These are phyloP conservation scores for Lanius collurio DNA, from an alignment of 2,113 vertebrate species.

Conservation along the genomic window DNA sequence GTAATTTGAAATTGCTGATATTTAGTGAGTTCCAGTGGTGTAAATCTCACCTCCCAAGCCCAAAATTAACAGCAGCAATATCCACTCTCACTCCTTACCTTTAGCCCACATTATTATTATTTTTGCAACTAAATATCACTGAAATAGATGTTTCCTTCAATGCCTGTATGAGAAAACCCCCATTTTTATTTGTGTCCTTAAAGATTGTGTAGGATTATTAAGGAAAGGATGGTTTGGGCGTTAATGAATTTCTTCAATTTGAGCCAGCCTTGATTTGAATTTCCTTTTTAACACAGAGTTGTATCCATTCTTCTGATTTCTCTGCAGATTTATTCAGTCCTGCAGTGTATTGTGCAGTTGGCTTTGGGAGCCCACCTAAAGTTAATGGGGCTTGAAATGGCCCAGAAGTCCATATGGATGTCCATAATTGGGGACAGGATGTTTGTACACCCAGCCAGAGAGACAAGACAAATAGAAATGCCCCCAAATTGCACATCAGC, in stretches of 20 bases:
- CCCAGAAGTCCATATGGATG: neutral
- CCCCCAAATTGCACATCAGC: slow-evolving; percentile 1
- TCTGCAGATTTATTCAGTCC: neutral
- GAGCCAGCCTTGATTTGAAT: neutral
- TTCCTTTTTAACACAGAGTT: neutral
- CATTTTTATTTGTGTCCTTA: neutral
- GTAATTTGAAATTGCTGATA: neutral
- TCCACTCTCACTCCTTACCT: neutral
- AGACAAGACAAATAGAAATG: slow-evolving; percentile 13
- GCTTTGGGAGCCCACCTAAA: slow-evolving; percentile 21
- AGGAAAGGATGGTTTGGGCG: neutral
- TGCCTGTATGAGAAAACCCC: neutral
- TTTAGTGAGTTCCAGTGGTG: neutral
- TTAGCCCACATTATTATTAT: neutral
- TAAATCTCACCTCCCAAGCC: neutral
- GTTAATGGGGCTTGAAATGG: slow-evolving; percentile 29
- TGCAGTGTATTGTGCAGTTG: neutral
- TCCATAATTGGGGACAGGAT: neutral
- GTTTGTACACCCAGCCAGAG: neutral
- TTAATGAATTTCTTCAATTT: neutral
- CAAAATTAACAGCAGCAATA: neutral
- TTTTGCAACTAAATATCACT: neutral
- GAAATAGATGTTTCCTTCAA: neutral
- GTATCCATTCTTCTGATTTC: neutral
- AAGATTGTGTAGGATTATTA: neutral